phyloP scores from a whole-genome alignment of 2,113 vertebrate species.

The Edolisoma coerulescens region DNA sequence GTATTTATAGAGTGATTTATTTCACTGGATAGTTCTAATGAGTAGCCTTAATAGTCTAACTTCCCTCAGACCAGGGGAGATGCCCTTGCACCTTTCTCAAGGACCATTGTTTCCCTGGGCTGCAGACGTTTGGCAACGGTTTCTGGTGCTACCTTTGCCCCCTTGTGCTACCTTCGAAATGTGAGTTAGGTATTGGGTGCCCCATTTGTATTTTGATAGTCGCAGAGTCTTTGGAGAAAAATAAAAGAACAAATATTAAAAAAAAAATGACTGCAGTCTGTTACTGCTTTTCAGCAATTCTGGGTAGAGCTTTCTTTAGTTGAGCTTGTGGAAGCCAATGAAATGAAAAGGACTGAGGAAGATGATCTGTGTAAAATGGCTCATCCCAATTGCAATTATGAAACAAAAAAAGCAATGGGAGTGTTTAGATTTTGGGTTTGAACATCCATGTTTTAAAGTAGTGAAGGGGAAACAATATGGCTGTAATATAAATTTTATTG shows the following conservation, averaged over 20 bases:
- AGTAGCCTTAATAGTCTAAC: not conserved
- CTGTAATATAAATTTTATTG: conserved; percentile 32
- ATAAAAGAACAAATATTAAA: not conserved
- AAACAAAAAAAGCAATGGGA: not conserved
- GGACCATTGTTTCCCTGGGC: not conserved
- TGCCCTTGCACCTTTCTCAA: not conserved
- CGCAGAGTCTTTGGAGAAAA: not conserved
- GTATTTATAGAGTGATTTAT: no score
- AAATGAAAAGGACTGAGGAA: not conserved
- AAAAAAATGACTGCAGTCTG: not conserved
- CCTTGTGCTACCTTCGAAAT: not conserved
- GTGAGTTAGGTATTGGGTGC: not conserved
- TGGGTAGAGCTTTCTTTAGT: not conserved
- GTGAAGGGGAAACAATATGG: not conserved
- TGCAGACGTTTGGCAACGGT: fast-evolving
- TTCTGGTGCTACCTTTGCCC: not conserved
- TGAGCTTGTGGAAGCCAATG: not conserved
- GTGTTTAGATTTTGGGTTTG: not conserved
- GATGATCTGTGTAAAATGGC: not conserved
- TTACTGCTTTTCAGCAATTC: not conserved
- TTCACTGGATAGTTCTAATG: not conserved
- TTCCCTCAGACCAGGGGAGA: not conserved
- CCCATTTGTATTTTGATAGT: not conserved
- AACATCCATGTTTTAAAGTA: not conserved
- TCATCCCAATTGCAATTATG: not conserved